Conservation (phyloP, 2,888 invertebrate species). For the Noctua fimbriata region DNA sequence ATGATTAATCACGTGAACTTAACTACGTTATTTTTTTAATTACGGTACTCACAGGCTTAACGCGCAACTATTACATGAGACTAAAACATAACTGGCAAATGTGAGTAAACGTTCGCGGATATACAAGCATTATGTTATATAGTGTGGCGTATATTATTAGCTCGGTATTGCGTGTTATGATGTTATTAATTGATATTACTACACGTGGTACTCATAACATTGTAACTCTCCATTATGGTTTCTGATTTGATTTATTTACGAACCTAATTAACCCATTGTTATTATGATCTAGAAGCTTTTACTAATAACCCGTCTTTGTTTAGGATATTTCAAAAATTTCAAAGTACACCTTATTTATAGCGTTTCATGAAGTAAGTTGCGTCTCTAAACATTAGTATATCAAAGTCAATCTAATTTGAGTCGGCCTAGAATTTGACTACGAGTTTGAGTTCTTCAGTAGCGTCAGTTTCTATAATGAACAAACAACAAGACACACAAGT, state of each 20-base stretch:
- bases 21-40: too few relatives aligned
- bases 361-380: not conserved
- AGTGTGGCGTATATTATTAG: not conserved
- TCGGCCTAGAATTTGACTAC: not conserved
- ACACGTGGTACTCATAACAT: conserved; percentile 18
- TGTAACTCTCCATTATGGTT: not conserved
- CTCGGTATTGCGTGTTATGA: not conserved
- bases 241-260: not conserved
- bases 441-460: not conserved
- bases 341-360: not conserved
- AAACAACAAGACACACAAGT: not conserved
- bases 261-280: not conserved
- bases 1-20: too few relatives aligned
- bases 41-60: too few relatives aligned
- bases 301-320: not conserved
- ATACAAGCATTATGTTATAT: not conserved
- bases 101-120: not conserved
- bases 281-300: not conserved
- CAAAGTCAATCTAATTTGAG: not conserved
- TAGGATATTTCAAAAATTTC: not conserved
- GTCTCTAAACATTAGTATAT: not conserved
- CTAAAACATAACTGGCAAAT: not conserved
- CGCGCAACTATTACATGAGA: too few relatives aligned
- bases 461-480: not conserved
- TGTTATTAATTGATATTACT: not conserved